Evolutionary conservation across 2,113 vertebrate species (phyloP), one percentile per base, ranked within the genome.

Genomic region (Puffinus mauretanicus): DNA sequence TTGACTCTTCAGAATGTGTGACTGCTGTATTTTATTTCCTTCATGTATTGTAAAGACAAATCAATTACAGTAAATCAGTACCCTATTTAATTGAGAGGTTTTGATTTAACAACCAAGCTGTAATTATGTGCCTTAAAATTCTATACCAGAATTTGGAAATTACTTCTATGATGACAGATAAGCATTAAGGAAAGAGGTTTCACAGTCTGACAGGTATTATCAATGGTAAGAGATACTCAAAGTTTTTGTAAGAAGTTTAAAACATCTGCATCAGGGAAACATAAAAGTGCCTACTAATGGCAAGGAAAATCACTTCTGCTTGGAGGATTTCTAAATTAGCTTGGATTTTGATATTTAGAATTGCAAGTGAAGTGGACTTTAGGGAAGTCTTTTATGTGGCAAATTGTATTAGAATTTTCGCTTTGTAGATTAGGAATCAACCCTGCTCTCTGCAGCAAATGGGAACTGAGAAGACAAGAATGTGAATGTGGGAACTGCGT

Each of bases 281-380:
- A 88, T 91, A 52, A 69, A 96, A 94, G 52, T 47, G 26, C 55
- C 58, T 80, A 19, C n/a, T 88, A 95, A 94, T 42, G 22, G 79
- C 47, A 75, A 77, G 60, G 88, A 93, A 90, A 97, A 96, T 97
- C 82, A 93, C 32, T 96, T 96, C 60, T 95, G 76, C 90, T 90
- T 92, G 90, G 92, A 93, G 79, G 80, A 81, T 94, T 97, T 92
- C 72, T 92, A 77, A 80, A 93, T 96, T 96, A 88, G 58, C 54
- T 83, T 80, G 85, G 62, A 88, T 90, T 86, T 79, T 90, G 36
- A 49, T 51, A 77, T 30, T 73, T 81, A 77, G 64, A 93, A 88
- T 64, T 93, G 36, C 67, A 82, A 92, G 58, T 73, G 29, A 92
- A 95, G 46, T 67, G 71, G 72, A 90, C 55, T 78, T 94, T 6